These are phyloP conservation scores for Saccostrea echinata DNA, from an alignment of 1,140 invertebrate species.

Conservation along the genomic window DNA sequence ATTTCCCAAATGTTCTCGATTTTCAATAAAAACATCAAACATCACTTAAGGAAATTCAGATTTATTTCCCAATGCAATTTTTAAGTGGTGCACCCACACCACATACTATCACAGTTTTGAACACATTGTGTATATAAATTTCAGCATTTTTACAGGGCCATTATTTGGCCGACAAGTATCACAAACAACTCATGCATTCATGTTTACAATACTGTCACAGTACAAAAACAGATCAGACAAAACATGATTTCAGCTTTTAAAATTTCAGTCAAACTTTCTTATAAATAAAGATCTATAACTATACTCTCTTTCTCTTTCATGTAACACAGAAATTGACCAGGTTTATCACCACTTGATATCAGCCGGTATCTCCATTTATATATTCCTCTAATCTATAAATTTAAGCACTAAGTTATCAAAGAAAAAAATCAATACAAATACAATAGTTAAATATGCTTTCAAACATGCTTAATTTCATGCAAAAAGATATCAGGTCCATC, in stretches of 20 bases:
- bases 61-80: constrained; percentile 29
- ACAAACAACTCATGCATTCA: constrained; percentile 18
- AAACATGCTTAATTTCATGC: background rate
- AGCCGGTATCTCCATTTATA: constrained; percentile 19
- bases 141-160: background rate
- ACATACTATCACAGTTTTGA: constrained; percentile 34
- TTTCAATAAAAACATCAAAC: background rate
- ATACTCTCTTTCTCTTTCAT: background rate
- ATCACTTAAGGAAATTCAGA: background rate
- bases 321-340: constrained; percentile 29
- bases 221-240: constrained; percentile 20
- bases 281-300: constrained; percentile 34
- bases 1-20: background rate
- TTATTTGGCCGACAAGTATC: background rate
- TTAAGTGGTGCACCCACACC: background rate
- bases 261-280: constrained; percentile 1
- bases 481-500: background rate
- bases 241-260: constrained; percentile 27
- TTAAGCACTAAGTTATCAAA: constrained; percentile 15
- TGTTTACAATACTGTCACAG: constrained; percentile 8
- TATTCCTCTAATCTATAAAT: background rate
- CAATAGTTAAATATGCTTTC: background rate
- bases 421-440: background rate
- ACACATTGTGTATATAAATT: constrained; percentile 22
- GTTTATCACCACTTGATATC: constrained; percentile 25